phyloP scores from a whole-genome alignment of 1,140 invertebrate genomes.

The Stenopsyche tienmushanensis region DNA sequence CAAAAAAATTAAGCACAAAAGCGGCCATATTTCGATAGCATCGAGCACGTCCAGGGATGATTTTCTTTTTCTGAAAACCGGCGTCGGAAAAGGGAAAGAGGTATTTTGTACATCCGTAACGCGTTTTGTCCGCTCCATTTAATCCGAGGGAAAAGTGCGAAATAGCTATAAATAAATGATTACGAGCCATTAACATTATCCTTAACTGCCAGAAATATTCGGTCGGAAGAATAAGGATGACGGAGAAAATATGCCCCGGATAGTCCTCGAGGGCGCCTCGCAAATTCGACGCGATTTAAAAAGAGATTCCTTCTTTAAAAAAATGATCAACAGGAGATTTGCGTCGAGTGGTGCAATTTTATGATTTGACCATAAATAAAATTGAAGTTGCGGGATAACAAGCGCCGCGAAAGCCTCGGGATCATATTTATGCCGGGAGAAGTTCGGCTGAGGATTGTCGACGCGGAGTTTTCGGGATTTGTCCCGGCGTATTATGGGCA shows the following conservation, averaged over 20 bases:
- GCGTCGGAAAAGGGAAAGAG: not conserved
- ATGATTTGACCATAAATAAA: no score
- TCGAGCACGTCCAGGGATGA: no score
- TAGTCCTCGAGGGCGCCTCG: no score
- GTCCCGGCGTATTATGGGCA: not conserved
- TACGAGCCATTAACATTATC: slow-evolving; percentile 39
- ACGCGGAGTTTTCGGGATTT: not conserved
- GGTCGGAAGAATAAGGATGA: not conserved
- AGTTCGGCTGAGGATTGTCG: no score
- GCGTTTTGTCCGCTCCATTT: slow-evolving; percentile 33
- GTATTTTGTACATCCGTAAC: slow-evolving; percentile 6
- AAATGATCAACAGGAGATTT: not conserved
- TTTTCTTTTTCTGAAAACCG: not conserved
- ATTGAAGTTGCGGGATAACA: not conserved
- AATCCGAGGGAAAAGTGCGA: slow-evolving; percentile 37
- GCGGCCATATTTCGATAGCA: no score
- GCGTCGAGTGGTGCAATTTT: no score
- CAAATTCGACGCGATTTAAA: not conserved
- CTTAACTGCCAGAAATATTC: slow-evolving; percentile 12
- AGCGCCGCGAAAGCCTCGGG: not conserved
- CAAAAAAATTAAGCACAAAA: no score
- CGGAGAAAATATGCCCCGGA: not conserved
- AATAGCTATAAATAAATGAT: slow-evolving; percentile 40
- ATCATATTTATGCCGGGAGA: not conserved
- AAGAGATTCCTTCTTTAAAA: no score